These are phyloP conservation scores for Chaetogeoica ovagalla DNA, from an alignment of 2,888 invertebrate species.

Conservation along the genomic window DNA sequence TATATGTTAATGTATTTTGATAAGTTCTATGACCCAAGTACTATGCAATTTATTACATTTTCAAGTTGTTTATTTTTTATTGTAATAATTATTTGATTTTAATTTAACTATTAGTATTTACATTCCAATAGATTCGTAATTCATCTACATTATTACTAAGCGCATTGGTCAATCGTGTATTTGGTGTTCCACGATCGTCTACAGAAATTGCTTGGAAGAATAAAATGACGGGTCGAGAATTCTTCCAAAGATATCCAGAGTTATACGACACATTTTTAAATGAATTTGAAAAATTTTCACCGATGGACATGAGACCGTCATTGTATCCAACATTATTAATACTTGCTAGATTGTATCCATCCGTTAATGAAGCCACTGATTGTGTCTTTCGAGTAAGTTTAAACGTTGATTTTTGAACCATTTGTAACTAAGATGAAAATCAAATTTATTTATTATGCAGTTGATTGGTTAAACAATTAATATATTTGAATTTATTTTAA, in stretches of 20 bases:
- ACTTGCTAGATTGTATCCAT: constrained; percentile 76
- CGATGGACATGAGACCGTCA: constrained; percentile 44
- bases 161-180: constrained; percentile 79
- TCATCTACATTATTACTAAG: constrained; percentile 83
- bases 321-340: constrained; percentile 78
- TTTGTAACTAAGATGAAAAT: not conserved
- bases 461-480: not conserved
- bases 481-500: constrained; percentile 43
- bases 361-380: constrained; percentile 71
- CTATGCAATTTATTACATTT: not conserved
- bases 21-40: not conserved
- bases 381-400: constrained; percentile 67
- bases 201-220: constrained; percentile 68
- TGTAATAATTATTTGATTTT: not conserved
- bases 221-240: constrained; percentile 75
- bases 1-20: too few relatives aligned
- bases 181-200: constrained; percentile 75
- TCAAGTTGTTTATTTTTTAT: too few relatives aligned
- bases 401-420: not conserved
- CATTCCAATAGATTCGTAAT: constrained; percentile 72
- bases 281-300: constrained; percentile 61
- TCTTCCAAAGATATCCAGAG: constrained; percentile 75
- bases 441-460: too few relatives aligned
- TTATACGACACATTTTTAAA: constrained; percentile 65
- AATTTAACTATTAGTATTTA: not conserved